phyloP scores from a whole-genome alignment of 2,888 invertebrate species.

The Agrenia bidenticulata region DNA sequence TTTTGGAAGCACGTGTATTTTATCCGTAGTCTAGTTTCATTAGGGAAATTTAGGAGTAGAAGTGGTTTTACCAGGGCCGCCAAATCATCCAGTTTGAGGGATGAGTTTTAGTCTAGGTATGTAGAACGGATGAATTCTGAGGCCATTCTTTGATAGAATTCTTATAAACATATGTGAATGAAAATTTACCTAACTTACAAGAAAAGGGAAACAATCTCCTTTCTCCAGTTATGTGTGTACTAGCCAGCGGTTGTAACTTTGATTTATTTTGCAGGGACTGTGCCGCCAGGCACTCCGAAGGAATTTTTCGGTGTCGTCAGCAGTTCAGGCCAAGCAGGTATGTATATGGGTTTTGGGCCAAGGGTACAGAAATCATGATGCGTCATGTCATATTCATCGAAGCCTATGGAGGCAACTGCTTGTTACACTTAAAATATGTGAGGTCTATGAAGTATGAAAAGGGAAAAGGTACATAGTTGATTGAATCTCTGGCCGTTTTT shows the following conservation, averaged over 20 bases:
- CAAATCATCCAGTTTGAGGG: too few relatives aligned
- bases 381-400: neutral
- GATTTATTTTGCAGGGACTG: slow-evolving; percentile 34
- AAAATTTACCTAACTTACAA: too few relatives aligned
- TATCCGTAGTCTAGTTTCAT: too few relatives aligned
- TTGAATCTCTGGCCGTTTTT: neutral
- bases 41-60: too few relatives aligned
- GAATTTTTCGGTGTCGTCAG: slow-evolving; percentile 60
- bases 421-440: slow-evolving; percentile 11
- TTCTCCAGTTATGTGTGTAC: too few relatives aligned
- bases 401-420: neutral
- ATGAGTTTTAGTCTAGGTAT: too few relatives aligned
- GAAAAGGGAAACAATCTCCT: too few relatives aligned
- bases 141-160: too few relatives aligned
- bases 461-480: neutral
- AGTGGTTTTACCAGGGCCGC: too few relatives aligned
- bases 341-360: neutral
- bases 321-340: slow-evolving; percentile 55
- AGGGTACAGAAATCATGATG: neutral
- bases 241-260: neutral
- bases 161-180: too few relatives aligned
- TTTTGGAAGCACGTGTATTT: too few relatives aligned
- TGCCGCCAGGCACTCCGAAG: slow-evolving; percentile 56
- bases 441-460: neutral
- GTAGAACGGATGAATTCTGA: too few relatives aligned